Conservation (phyloP, 2,797 vertebrate species). For the Poeciliopsis gracilis region DNA sequence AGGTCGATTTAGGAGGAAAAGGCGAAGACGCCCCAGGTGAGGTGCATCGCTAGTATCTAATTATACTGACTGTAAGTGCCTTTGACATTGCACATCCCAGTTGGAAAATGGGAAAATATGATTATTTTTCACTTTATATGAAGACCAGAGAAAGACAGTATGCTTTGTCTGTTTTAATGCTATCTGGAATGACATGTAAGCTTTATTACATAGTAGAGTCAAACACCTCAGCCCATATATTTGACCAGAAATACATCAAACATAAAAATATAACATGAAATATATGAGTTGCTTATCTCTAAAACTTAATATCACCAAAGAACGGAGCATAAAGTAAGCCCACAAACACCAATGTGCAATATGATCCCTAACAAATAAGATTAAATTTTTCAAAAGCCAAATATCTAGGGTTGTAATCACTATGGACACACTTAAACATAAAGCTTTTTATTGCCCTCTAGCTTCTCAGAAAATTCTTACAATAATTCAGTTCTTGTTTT, state of each 20-base stretch:
- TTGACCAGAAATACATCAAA: neutral
- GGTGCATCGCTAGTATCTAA: constrained; percentile 61
- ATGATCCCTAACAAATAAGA: neutral
- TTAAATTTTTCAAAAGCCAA: neutral
- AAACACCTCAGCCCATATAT: neutral
- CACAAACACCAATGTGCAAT: neutral
- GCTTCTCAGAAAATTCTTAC: constrained; percentile 15
- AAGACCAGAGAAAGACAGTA: constrained; percentile 23
- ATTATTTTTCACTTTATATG: constrained; percentile 61
- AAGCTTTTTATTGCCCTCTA: neutral
- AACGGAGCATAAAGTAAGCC: neutral
- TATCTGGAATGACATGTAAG: constrained; percentile 29
- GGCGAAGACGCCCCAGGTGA: constrained; percentile 57
- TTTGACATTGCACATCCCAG: constrained; percentile 58
- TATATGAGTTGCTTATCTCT: neutral
- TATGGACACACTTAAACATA: neutral
- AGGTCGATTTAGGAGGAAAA: constrained; percentile 33
- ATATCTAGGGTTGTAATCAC: neutral
- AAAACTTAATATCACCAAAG: neutral
- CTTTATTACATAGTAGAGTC: constrained; percentile 26
- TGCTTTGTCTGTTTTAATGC: constrained; percentile 3
- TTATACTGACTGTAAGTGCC: constrained; percentile 63
- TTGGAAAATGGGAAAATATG: constrained; percentile 39
- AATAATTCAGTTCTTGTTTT: constrained; percentile 25
- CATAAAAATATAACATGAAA: neutral